A percentile compares a stretch with the other conserved stretches of the same genome.
These are phyloP conservation scores for Sardinella longiceps DNA, from an alignment of 2,797 vertebrate genomes.

Conservation along the genomic window DNA sequence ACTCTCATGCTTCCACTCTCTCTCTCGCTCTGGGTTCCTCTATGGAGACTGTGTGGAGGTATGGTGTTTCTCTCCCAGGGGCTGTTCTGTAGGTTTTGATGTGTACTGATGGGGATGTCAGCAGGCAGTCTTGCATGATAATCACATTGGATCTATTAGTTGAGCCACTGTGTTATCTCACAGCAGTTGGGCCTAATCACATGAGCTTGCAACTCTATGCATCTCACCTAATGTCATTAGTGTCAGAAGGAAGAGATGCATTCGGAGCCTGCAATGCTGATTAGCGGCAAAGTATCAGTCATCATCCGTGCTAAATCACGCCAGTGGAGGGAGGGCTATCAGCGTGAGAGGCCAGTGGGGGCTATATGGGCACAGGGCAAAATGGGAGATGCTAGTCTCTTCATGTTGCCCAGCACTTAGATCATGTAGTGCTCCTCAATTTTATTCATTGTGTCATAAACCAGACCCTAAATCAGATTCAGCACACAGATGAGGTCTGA, in stretches of 20 bases:
- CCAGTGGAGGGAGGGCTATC: constrained; percentile 59
- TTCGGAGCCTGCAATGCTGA: constrained; percentile 64
- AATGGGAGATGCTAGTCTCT: background rate
- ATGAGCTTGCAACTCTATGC: constrained; percentile 73
- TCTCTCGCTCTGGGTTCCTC: background rate
- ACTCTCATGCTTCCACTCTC: constrained; percentile 11
- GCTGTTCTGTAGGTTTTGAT: constrained; percentile 60
- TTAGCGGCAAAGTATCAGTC: constrained; percentile 62
- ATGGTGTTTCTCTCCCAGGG: constrained; percentile 60
- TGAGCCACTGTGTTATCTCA: constrained; percentile 68
- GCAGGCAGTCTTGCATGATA: constrained; percentile 55
- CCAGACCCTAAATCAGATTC: constrained; percentile 3
- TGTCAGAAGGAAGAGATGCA: constrained; percentile 73
- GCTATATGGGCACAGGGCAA: constrained; percentile 23
- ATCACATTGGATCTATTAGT: constrained; percentile 58
- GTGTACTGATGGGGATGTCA: constrained; percentile 74
- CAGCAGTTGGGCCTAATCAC: constrained; percentile 64
- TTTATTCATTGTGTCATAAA: background rate
- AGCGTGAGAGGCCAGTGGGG: constrained; percentile 36
- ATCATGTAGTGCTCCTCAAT: background rate
- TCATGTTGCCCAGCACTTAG: background rate
- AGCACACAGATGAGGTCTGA: background rate
- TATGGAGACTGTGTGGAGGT: constrained; percentile 35
- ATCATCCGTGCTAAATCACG: constrained; percentile 55
- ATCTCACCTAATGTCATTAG: constrained; percentile 75